Percentiles rank a stretch among this genome's conserved stretches.
Evolutionary conservation across 2,797 vertebrate genomes (phyloP).

Genomic region (Girardinus metallicus): DNA sequence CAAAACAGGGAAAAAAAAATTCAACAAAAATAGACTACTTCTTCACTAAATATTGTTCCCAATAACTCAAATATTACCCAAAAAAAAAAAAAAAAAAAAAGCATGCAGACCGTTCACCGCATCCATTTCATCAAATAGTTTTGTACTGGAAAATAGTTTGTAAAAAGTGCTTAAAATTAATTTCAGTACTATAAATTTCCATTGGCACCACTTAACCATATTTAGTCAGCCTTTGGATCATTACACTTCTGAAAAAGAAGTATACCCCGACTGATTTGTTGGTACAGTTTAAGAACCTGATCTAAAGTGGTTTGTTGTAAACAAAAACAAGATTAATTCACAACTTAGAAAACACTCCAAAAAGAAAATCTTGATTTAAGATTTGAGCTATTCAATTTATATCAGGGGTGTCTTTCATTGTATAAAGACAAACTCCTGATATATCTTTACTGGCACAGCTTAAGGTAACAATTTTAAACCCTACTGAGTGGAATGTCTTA

Average conservation of each 20-base stretch:
- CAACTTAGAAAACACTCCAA: slow-evolving; percentile 8
- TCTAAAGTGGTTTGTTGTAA: background rate
- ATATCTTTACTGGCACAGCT: slow-evolving; percentile 37
- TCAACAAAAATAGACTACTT: background rate
- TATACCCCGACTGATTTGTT: slow-evolving; percentile 13
- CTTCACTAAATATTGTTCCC: background rate
- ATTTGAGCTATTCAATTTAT: background rate
- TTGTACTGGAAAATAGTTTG: background rate
- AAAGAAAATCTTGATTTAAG: slow-evolving; percentile 2
- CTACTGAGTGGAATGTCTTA: slow-evolving; percentile 59
- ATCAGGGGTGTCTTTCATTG: background rate
- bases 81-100: background rate
- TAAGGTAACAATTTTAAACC: slow-evolving; percentile 19
- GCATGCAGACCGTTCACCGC: background rate
- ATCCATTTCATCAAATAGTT: background rate
- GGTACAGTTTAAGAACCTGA: background rate
- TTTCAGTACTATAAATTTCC: background rate
- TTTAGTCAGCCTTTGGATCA: background rate
- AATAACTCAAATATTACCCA: background rate
- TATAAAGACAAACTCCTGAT: slow-evolving; percentile 30
- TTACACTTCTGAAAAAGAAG: background rate
- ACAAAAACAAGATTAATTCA: slow-evolving; percentile 9
- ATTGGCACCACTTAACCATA: slow-evolving; percentile 38
- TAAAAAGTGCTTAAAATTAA: slow-evolving; percentile 12
- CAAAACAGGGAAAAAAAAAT: background rate